A percentile compares a stretch with the other conserved stretches of the same genome.
phyloP scores from a whole-genome alignment of 92 coral and sea anemone species.

The Epizoanthus fatuus region DNA sequence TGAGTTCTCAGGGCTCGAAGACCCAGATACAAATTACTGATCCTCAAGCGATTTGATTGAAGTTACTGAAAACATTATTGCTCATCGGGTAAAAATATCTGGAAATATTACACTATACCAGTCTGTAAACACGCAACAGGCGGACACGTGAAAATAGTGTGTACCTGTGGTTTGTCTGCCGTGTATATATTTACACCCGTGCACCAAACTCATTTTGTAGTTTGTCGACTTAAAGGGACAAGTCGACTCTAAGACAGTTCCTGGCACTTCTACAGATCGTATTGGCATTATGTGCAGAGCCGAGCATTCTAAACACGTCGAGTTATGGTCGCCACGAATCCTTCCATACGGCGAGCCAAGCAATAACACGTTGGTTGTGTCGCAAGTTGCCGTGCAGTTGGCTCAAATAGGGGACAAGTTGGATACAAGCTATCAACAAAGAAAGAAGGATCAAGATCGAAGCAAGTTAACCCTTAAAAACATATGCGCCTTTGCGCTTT shows the following conservation, averaged over 20 bases:
- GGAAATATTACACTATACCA: background rate
- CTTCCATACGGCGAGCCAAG: slow-evolving; percentile 63
- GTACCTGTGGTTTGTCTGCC: background rate
- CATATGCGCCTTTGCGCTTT: slow-evolving; percentile 80
- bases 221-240: background rate
- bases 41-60: slow-evolving; percentile 9
- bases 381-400: slow-evolving; percentile 87
- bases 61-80: background rate
- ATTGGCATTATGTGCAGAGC: slow-evolving; percentile 73
- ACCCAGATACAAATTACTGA: background rate
- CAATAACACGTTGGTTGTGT: slow-evolving; percentile 61
- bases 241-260: too few relatives aligned
- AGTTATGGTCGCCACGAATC: slow-evolving; percentile 43
- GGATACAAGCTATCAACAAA: slow-evolving; percentile 77
- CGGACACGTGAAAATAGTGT: slow-evolving; percentile 24
- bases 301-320: slow-evolving; percentile 47
- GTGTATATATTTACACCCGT: background rate
- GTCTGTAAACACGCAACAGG: background rate
- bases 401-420: slow-evolving; percentile 91
- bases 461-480: slow-evolving; percentile 71
- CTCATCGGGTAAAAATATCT: slow-evolving; percentile 9
- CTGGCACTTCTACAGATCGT: too few relatives aligned
- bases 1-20: slow-evolving; percentile 1
- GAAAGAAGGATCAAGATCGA: slow-evolving; percentile 63
- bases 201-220: background rate